Base-by-base conservation (phyloP, 2,888 invertebrate genomes). In the Harpagoxenus sublaevis region DNA sequence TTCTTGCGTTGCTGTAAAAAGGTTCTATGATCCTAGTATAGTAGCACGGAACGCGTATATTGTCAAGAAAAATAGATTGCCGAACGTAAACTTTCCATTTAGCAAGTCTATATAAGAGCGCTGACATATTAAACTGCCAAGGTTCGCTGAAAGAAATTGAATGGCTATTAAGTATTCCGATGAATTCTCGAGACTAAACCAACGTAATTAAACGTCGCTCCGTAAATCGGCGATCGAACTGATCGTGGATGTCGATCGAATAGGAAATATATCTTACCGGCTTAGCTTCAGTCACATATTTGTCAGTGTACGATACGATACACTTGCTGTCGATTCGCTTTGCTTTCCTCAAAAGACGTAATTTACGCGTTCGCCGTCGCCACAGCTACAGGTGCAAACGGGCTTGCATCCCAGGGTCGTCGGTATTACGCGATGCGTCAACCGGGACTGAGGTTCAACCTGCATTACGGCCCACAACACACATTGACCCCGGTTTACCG, bases 401-500 rank as follows among this genome's bases (percentile, higher is more conserved):
- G 45, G 23, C 28, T 60, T 12, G 48, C 23, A 57, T 45, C 23
- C 8, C 78, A 79, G 48, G 35, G 2, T 39, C 63, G 18, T 68
- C 45, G 12, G 31, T 42, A 45, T 45, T 42, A 45, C 31, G 57
- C 57, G 15, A 79, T 35, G 35, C 74, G 48, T 39, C 35, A 78
- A 48, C 28, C 39, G 12, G 10, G 45, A 28, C 45, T 48, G 23
- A 60, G 60, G 35, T 74, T 81, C 60, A 74, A 62, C 78, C 31
- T 55, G 82, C 77, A 63, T 63, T 45, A 63, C 31, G 6, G 23
- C 15, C 18, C 31, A 42, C 51, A 55, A 68, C 48, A 45, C 85
- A 70, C 84, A 85, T 83, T 84, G 81, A 71, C 77, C 75, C 57
- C 78, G 31, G 66, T 75, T 65, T 83, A 35, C 55, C 48, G 45